Percentiles rank a stretch among this genome's conserved stretches.
Evolutionary conservation across 2,797 vertebrate genomes (phyloP).

Genomic region (Echiichthys vipera): DNA sequence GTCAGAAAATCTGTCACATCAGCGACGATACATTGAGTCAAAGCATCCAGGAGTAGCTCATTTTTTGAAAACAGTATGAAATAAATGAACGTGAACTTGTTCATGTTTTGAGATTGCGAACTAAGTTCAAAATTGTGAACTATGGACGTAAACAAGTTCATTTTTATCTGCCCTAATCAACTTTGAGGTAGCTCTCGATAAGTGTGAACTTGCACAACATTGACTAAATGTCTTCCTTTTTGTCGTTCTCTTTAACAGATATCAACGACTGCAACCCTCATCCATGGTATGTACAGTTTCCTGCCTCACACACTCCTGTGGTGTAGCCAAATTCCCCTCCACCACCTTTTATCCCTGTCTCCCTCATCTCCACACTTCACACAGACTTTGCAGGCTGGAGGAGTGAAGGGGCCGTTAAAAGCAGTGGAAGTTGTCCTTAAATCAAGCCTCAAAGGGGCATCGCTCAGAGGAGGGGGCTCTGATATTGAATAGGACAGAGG

Average conservation of each 20-base stretch:
- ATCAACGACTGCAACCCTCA: conserved; percentile 97
- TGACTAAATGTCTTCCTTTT: not conserved
- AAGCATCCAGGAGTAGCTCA: no score
- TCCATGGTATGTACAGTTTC: conserved; percentile 90
- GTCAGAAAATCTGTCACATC: no score
- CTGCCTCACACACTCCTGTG: conserved; percentile 20
- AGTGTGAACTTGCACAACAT: no score
- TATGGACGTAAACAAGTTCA: no score
- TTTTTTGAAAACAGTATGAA: no score
- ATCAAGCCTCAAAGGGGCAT: conserved; percentile 80
- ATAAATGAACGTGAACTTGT: no score
- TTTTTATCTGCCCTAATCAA: no score
- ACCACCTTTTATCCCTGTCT: not conserved
- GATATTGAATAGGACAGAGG: conserved; percentile 65
- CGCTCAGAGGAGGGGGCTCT: conserved; percentile 28
- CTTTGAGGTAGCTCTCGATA: no score
- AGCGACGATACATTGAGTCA: no score
- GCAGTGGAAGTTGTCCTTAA: conserved; percentile 79
- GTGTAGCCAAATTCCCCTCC: not conserved
- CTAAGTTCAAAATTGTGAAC: no score
- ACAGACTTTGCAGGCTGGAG: conserved; percentile 37
- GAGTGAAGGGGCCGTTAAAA: conserved; percentile 61
- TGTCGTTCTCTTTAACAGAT: conserved; percentile 80
- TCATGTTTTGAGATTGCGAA: no score
- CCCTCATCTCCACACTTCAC: conserved; percentile 54